Evolutionary conservation across 2,888 invertebrate species (phyloP).

Genomic region (Lypha dubia): DNA sequence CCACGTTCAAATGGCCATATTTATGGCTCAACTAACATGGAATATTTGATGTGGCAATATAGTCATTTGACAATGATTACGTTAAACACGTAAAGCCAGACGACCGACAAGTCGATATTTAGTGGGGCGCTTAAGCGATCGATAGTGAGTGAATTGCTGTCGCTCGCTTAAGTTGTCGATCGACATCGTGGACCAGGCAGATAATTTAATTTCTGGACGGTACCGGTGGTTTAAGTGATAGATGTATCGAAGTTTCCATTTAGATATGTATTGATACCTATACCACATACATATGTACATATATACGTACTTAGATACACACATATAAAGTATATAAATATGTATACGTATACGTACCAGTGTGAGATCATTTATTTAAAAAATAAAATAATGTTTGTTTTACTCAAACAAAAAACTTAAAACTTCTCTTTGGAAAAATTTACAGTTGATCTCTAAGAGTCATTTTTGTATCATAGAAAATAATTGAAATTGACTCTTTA

Average conservation of each 20-base stretch:
- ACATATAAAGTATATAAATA: not conserved
- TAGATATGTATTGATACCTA: not conserved
- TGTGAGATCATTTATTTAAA: constrained; percentile 16
- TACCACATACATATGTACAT: not conserved
- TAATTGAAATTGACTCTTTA: not conserved
- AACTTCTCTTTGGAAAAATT: constrained; percentile 25
- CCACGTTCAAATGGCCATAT: no score
- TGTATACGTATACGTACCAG: not conserved
- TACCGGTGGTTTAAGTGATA: not conserved
- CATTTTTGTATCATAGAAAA: not conserved
- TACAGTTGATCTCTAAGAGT: constrained; percentile 20
- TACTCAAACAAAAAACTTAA: constrained; percentile 13
- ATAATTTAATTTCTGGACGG: not conserved
- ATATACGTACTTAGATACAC: not conserved
- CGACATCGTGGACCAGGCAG: no score
- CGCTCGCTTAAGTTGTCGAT: no score
- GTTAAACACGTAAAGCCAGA: no score
- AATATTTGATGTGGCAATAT: no score
- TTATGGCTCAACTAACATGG: no score
- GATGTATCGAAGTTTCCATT: not conserved
- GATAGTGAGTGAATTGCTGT: no score
- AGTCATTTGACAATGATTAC: no score
- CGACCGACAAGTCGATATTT: no score
- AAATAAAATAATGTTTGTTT: not conserved
- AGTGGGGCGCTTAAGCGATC: no score